These are phyloP conservation scores for Canis aureus DNA, from an alignment of 2,113 vertebrate genomes.

Conservation along the genomic window DNA sequence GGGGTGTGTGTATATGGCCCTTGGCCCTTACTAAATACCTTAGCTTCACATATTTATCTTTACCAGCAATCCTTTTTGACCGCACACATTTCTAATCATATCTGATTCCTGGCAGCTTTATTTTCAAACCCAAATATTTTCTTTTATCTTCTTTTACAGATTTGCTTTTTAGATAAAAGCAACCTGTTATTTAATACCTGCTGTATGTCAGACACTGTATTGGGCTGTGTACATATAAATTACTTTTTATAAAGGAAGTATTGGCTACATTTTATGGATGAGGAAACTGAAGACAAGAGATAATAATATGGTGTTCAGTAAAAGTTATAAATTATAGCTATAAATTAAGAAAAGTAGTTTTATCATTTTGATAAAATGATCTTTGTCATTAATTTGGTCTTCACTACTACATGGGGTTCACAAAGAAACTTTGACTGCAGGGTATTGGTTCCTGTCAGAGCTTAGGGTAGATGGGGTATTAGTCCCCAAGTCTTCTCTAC, in stretches of 20 bases:
- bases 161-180: slow-evolving; percentile 30
- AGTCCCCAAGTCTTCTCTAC: background rate
- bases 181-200: background rate
- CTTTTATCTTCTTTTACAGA: background rate
- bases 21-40: background rate
- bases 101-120: background rate
- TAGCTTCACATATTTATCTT: background rate
- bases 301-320: background rate
- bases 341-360: slow-evolving; percentile 16
- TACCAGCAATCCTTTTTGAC: background rate
- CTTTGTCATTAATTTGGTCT: background rate
- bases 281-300: slow-evolving; percentile 37
- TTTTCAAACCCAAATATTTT: slow-evolving; percentile 11
- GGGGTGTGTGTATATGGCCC: background rate
- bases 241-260: background rate
- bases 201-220: background rate
- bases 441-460: background rate
- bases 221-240: slow-evolving; percentile 40
- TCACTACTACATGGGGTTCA: background rate
- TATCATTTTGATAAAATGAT: background rate
- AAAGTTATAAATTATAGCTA: background rate
- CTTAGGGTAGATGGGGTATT: background rate
- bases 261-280: background rate
- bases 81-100: background rate
- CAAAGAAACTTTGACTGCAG: background rate